phyloP scores from a whole-genome alignment of 2,797 vertebrate genomes.

The Smutsia temminckii region DNA sequence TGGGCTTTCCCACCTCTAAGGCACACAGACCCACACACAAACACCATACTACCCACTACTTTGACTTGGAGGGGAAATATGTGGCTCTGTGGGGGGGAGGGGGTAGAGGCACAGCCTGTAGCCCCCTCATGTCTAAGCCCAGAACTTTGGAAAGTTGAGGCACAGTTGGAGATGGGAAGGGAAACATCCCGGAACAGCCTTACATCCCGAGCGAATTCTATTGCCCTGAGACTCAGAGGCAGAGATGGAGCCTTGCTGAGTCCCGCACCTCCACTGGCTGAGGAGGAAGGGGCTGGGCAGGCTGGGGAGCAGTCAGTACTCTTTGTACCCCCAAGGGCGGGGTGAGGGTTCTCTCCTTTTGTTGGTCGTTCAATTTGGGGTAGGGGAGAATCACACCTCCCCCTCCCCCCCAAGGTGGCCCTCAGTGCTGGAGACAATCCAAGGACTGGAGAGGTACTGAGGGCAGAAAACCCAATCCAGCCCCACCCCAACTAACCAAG shows the following conservation, averaged over 20 bases:
- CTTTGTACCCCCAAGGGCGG: background rate
- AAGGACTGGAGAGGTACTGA: background rate
- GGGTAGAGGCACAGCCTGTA: background rate
- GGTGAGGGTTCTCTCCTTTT: background rate
- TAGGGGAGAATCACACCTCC: background rate
- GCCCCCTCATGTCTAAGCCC: background rate
- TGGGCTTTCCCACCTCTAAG: background rate
- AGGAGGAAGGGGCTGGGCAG: background rate
- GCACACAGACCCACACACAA: background rate
- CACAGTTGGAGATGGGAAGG: background rate
- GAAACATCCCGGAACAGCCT: background rate
- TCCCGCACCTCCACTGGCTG: background rate
- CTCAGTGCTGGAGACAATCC: background rate
- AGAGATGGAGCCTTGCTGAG: background rate
- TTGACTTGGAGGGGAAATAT: background rate
- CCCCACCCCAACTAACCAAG: background rate
- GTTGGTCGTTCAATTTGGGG: background rate
- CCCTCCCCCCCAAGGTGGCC: background rate
- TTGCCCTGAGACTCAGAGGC: background rate
- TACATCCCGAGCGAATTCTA: background rate
- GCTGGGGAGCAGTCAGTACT: background rate
- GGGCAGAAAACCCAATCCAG: background rate
- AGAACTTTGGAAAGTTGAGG: slow-evolving; percentile 40
- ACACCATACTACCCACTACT: background rate
- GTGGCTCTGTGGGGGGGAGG: background rate